Conservation (phyloP, 2,797 vertebrate species). For the Furcifer pardalis region DNA sequence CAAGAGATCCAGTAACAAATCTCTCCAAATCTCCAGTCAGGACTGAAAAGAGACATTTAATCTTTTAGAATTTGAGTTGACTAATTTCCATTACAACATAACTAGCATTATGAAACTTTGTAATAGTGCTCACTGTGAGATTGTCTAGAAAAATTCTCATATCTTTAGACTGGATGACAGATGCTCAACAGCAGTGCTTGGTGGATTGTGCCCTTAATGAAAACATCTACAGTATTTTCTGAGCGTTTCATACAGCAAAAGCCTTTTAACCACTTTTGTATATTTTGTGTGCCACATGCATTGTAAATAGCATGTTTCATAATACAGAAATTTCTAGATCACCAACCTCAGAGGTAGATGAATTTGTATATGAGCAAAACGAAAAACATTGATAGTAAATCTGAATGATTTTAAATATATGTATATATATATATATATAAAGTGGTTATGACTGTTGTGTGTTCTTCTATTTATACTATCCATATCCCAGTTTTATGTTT, state of each 20-base stretch:
- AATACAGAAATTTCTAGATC: constrained; percentile 68
- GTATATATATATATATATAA: constrained; percentile 47
- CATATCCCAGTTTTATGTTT: constrained; percentile 65
- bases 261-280: constrained; percentile 64
- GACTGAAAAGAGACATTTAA: background rate
- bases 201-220: constrained; percentile 42
- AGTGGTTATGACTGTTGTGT: constrained; percentile 67
- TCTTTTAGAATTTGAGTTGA: background rate
- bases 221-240: constrained; percentile 53
- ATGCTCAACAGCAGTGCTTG: background rate
- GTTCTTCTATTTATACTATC: constrained; percentile 71
- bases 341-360: constrained; percentile 57
- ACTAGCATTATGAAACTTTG: background rate
- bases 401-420: constrained; percentile 61
- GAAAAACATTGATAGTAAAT: constrained; percentile 59
- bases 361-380: constrained; percentile 71
- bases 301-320: constrained; percentile 76
- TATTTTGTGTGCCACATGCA: constrained; percentile 56
- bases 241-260: constrained; percentile 59
- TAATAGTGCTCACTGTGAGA: background rate
- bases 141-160: background rate
- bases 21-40: background rate
- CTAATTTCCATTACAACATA: background rate
- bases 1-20: background rate
- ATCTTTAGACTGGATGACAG: background rate